These are phyloP conservation scores for Zapornia atra DNA, from an alignment of 2,113 vertebrate species.

Conservation along the genomic window DNA sequence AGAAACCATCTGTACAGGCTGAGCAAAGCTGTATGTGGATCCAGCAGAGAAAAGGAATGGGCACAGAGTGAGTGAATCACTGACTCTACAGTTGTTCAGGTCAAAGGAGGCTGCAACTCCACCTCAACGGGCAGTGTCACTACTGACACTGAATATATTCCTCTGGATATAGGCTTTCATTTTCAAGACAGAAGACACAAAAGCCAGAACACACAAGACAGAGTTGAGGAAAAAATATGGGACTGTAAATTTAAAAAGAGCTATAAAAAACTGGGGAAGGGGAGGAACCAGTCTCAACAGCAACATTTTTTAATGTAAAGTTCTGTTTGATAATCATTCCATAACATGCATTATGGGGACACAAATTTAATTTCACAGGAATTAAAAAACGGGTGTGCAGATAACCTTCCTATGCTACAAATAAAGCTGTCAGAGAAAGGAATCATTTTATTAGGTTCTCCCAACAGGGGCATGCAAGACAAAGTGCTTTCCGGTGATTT, in stretches of 20 bases:
- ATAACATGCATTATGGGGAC: not conserved
- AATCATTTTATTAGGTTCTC: not conserved
- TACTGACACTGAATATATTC: not conserved
- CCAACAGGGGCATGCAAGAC: not conserved
- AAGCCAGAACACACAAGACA: not conserved
- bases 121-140: accelerated
- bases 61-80: not conserved
- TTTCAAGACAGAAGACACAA: not conserved
- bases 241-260: not conserved
- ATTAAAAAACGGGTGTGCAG: not conserved
- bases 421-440: not conserved
- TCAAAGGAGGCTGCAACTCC: not conserved
- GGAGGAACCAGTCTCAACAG: not conserved
- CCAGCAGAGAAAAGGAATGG: not conserved
- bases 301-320: not conserved
- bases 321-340: not conserved
- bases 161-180: not conserved
- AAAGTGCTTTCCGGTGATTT: not conserved
- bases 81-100: not conserved
- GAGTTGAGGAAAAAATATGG: not conserved
- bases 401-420: not conserved
- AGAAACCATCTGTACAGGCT: not conserved
- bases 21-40: accelerated
- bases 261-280: not conserved
- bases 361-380: not conserved